Evolutionary conservation across 2,888 invertebrate species (phyloP).

Genomic region (Anaspis maculata): DNA sequence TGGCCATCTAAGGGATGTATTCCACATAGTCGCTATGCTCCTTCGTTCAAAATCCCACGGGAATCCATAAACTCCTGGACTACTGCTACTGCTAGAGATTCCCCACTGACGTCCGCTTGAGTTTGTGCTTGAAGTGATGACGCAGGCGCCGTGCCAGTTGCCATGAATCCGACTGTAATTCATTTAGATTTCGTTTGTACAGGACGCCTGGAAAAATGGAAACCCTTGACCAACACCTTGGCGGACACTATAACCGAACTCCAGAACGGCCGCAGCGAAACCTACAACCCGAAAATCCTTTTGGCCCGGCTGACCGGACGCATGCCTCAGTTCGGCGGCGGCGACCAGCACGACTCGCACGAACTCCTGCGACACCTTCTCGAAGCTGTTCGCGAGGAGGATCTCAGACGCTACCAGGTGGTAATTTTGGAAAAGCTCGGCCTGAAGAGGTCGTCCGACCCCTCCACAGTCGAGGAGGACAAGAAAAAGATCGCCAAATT

Average conservation of each 20-base stretch:
- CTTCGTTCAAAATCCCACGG: too few relatives aligned
- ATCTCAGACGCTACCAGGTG: conserved; percentile 70
- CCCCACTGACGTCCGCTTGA: too few relatives aligned
- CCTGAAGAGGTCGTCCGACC: conserved; percentile 62
- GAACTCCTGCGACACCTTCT: conserved; percentile 85
- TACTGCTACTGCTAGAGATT: too few relatives aligned
- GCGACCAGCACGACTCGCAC: conserved; percentile 95
- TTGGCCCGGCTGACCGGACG: conserved; percentile 57
- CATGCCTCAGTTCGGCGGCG: conserved; percentile 82
- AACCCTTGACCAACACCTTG: conserved; percentile 56
- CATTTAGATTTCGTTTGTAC: too few relatives aligned
- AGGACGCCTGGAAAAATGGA: conserved; percentile 59
- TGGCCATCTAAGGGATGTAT: too few relatives aligned
- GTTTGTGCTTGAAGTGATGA: too few relatives aligned
- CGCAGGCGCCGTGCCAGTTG: too few relatives aligned
- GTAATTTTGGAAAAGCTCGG: conserved; percentile 68
- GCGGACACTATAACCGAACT: conserved; percentile 63
- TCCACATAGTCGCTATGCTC: too few relatives aligned
- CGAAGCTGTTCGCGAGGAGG: conserved; percentile 74
- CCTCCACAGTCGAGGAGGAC: conserved; percentile 67
- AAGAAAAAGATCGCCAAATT: conserved; percentile 71
- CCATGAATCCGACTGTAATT: too few relatives aligned
- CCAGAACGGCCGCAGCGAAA: conserved; percentile 55
- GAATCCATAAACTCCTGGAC: too few relatives aligned
- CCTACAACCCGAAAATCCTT: conserved; percentile 57